Base-by-base conservation (phyloP, 1,140 invertebrate species). In the Ephestia elutella region DNA sequence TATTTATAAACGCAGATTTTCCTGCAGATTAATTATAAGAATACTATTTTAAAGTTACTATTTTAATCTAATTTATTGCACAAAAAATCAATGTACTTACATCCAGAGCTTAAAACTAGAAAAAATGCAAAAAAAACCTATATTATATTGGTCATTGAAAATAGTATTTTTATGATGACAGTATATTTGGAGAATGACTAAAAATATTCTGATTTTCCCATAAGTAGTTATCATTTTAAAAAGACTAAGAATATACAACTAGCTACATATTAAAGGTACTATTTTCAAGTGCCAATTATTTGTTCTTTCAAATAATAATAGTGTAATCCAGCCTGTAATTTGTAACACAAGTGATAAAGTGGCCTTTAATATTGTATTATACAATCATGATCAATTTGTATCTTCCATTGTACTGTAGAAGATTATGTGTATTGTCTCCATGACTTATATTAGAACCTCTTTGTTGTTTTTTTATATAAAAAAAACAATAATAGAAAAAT, bases 361-460 rank as follows among this genome's bases (percentile, higher is more conserved):
- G 78, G 78, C 78, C 78, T 81, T 81, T 72, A 66, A 58, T 72
- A 75, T 60, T 65, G 49, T 67, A 62, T 75, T 73, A 63, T 59
- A 63, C 65, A 66, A 56, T 68, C 66, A 72, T 64, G 62, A 74
- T 57, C 56, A 60, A 60, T 49, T 53, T 60, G 59, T 68, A 76
- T 73, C 75, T 81, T 78, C 74, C 78, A 81, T 79, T 79, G 66
- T 75, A 57, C 56, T 66, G 64, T 75, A 75, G 71, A 67, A 60
- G 20, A 49, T 66, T 32, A 32, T 32, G 30, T 32, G 30, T 32
- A 11, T 11, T 32, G 30, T 32, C 30, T 9, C 4, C 9, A 4
- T 32, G 4, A 5, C 30, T 32, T 32, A 32, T 10, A 32, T 10
- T 2, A 32, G 30, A 2, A 32, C 30, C 30, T 32, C 7, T 32